Evolutionary conservation across 1,140 invertebrate species (phyloP).

Genomic region (Brevipalpus yothersi): DNA sequence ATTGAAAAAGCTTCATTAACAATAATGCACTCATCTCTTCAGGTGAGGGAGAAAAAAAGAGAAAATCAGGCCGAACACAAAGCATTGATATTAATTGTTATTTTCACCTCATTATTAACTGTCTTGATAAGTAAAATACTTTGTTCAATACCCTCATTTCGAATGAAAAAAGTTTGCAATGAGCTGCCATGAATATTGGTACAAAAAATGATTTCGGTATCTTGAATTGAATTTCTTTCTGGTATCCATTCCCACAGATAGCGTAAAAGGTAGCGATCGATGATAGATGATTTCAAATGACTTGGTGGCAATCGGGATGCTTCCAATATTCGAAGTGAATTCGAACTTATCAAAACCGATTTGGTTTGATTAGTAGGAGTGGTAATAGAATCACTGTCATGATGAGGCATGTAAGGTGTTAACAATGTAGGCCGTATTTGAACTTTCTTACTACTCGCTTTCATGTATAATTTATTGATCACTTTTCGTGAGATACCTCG

Average conservation of each 20-base stretch:
- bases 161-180: conserved; percentile 47
- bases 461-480: neutral
- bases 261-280: conserved; percentile 4
- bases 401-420: neutral
- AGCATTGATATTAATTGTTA: too few species aligned
- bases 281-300: conserved; percentile 4
- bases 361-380: neutral
- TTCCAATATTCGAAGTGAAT: neutral
- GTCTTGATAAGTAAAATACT: conserved; percentile 24
- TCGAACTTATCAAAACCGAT: neutral
- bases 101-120: conserved; percentile 21
- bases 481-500: neutral
- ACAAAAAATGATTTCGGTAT: conserved; percentile 75
- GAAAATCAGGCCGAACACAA: too few species aligned
- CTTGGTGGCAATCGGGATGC: conserved; percentile 6
- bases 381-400: too few species aligned
- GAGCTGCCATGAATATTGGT: conserved; percentile 65
- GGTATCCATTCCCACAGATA: conserved; percentile 80
- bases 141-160: conserved; percentile 24
- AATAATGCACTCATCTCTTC: too few species aligned
- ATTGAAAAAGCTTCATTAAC: too few species aligned
- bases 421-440: neutral
- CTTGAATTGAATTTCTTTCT: conserved; percentile 74
- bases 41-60: too few species aligned
- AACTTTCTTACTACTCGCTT: neutral